Evolutionary conservation across 2,113 vertebrate species (phyloP), one percentile per base, ranked within the genome.

Genomic region (Nycticorax nycticorax): DNA sequence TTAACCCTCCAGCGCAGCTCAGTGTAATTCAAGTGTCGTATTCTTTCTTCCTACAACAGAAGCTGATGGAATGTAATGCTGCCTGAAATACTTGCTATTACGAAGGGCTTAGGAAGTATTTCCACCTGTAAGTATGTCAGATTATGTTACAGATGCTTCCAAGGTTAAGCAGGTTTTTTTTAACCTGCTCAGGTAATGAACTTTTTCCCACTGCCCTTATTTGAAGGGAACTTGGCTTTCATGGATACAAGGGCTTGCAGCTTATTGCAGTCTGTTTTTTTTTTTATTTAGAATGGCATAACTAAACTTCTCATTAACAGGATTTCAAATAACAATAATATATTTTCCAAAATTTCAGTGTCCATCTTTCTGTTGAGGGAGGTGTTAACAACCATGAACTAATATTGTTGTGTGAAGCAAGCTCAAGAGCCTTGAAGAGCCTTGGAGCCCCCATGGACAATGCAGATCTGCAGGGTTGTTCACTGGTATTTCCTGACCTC

Each of bases 61-160:
- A 93, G 85, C 66, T 96, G 91, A 82, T 77, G 86, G 78, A 85
- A 59, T 78, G 78, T 92, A 86, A 90, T 4, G 28, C 45, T 85
- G 85, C 55, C 69, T 81, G 73, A 95, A 95, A 96, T 66, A 83
- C 71, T 85, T 68, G 27, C 45, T 84, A 1, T n/a, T 67, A 81
- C 75, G 89, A 80, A 94, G 74, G 39, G 33, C 67, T 92, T 95
- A 77, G 79, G 84, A 97, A 97, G 80, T 73, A 91, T 95, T 96
- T 96, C 88, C 59, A 39, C 68, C 84, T 67, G 15, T 71, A 78
- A 93, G 56, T 76, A 57, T 93, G 84, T 84, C 86, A 84, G 88
- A 89, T 93, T 85, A 88, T 62, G n/a, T n/a, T n/a, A 88, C 91
- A 30, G 52, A 63, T 69, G 43, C 53, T 95, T 95, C 81, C 53